A percentile compares a stretch with the other conserved stretches of the same genome.
Evolutionary conservation across 2,888 invertebrate species (phyloP).

Genomic region (Microplitis manilae): DNA sequence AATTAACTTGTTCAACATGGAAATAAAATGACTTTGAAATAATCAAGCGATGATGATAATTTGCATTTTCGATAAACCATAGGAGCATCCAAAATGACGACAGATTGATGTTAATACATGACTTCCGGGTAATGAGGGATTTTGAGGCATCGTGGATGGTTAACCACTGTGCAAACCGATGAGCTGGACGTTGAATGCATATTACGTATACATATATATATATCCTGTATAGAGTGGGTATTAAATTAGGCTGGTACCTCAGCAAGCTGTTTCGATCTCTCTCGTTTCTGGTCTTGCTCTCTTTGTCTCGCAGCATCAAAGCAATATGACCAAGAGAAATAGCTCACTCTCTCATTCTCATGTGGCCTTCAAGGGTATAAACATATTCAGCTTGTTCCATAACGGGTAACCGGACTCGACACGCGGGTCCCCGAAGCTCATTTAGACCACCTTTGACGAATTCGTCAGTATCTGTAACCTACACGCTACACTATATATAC

Average conservation of each 20-base stretch:
- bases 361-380: slow-evolving; percentile 4
- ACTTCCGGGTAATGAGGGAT: slow-evolving; percentile 22
- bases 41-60: background rate
- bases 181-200: slow-evolving; percentile 12
- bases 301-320: background rate
- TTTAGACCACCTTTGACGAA: slow-evolving; percentile 39
- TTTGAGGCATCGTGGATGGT: slow-evolving; percentile 19
- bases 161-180: slow-evolving; percentile 24
- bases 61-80: background rate
- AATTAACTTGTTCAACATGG: background rate
- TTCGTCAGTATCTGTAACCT: slow-evolving; percentile 21
- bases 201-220: background rate
- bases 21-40: background rate
- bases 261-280: background rate
- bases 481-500: background rate
- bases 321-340: slow-evolving; percentile 23
- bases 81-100: slow-evolving; percentile 6
- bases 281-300: background rate
- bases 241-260: slow-evolving; percentile 24
- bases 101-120: slow-evolving; percentile 21
- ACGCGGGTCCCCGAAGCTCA: slow-evolving; percentile 7
- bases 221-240: slow-evolving; percentile 1
- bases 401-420: slow-evolving; percentile 31
- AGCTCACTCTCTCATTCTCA: slow-evolving; percentile 5
- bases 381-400: slow-evolving; percentile 17